Base-by-base conservation (phyloP, 2,113 vertebrate genomes). In the Trachemys scripta region DNA sequence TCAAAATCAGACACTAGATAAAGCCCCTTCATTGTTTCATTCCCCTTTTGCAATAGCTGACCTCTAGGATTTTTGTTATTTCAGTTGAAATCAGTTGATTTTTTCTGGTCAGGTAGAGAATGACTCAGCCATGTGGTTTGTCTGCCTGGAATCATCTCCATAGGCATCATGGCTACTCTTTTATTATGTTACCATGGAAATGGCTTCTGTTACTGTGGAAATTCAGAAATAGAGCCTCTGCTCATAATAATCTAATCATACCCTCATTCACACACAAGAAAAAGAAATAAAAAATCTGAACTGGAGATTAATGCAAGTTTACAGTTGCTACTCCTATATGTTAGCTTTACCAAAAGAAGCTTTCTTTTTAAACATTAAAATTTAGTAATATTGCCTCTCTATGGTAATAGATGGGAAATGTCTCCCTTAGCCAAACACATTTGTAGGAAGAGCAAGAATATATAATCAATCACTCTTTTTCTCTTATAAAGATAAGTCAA, bases 151-250 rank as follows among this genome's bases (percentile, higher is more conserved):
- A 62, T 51, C 75, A 2, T 24, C 75, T 92, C 5, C 47, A 10
- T 2, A 92, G 57, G 45, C 56, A 75, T n/a, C n/a, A n/a, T 22
- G 78, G 79, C 72, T 84, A 6, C 82, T 57, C 75, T 65, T 14
- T n/a, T 78, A 12, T 49, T 19, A 17, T 14, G 80, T 97, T 97
- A 8, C 90, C 82, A 69, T 96, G 88, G 95, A 86, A 65, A 79
- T 85, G 80, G 6, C 27, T 24, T 88, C 92, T 80, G 83, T 91
- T 90, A 62, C 92, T 83, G 90, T 38, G 4, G 19, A 90, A 81
- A 69, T 38, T 29, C 90, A 54, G 57, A 35, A 94, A 38, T 84
- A 72, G 11, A 31, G 53, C 81, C n/a, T 38, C 13, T 92, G 22
- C 9, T 79, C 45, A 16, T 38, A 91, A 56, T 85, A 89, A 84